Conservation (phyloP, 2,113 vertebrate genomes). For the Rhea pennata region DNA sequence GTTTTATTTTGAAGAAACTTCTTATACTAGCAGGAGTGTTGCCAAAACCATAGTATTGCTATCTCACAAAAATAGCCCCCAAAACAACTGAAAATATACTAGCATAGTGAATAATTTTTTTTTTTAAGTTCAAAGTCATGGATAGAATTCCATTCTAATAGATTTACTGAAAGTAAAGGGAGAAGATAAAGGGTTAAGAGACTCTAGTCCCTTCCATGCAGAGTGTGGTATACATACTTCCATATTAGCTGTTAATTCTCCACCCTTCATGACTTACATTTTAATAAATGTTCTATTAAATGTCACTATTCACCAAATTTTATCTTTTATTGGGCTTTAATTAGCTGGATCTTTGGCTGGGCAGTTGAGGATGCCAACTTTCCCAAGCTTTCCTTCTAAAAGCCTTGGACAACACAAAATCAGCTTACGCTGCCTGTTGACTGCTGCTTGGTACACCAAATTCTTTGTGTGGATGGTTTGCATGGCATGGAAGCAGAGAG, state of each 20-base stretch:
- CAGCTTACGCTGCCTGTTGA: neutral
- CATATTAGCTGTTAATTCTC: neutral
- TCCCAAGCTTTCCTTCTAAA: neutral
- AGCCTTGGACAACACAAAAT: neutral
- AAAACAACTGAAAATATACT: neutral
- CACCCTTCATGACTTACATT: neutral
- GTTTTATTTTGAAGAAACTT: neutral
- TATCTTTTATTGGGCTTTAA: neutral
- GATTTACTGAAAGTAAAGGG: neutral
- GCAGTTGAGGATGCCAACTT: neutral
- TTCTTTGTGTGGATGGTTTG: neutral
- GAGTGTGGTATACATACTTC: neutral
- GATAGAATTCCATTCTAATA: neutral
- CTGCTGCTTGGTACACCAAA: neutral
- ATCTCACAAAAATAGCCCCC: neutral
- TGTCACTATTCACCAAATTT: neutral
- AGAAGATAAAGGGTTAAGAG: neutral
- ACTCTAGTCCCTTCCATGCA: neutral
- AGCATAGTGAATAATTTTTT: neutral
- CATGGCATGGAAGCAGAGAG: neutral
- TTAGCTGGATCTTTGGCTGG: neutral
- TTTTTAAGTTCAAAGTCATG: neutral
- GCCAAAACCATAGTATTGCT: neutral
- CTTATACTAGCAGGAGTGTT: neutral
- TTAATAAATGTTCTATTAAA: neutral